Evolutionary conservation across 2,113 vertebrate genomes (phyloP).

Genomic region (Oreochromis niloticus): DNA sequence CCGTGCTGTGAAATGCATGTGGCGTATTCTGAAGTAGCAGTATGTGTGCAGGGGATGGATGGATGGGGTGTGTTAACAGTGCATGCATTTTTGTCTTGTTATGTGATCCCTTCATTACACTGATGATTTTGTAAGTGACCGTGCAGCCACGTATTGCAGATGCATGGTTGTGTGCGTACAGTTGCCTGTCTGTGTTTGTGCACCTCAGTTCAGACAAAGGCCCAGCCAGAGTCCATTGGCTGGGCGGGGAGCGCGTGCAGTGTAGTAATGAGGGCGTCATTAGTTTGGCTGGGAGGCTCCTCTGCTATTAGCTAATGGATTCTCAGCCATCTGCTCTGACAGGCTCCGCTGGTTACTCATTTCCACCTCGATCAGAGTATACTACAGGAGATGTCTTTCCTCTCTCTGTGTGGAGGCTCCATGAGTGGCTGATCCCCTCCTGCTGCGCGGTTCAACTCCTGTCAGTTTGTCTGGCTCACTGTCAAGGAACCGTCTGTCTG

Average conservation of each 20-base stretch:
- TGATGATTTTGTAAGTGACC: background rate
- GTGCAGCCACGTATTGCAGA: background rate
- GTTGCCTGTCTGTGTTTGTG: background rate
- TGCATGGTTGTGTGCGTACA: background rate
- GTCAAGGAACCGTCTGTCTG: background rate
- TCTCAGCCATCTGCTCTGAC: conserved; percentile 64
- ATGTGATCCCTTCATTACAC: background rate
- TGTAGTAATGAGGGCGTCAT: conserved; percentile 58
- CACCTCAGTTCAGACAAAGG: conserved; percentile 20
- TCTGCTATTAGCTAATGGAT: conserved; percentile 66
- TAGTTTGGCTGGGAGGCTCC: conserved; percentile 61
- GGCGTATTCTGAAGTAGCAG: conserved; percentile 50
- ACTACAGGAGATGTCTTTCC: conserved; percentile 24
- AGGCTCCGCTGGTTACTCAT: conserved; percentile 51
- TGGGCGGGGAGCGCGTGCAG: conserved; percentile 39
- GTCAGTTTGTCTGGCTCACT: conserved; percentile 16
- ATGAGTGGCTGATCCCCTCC: conserved; percentile 16
- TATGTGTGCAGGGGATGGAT: conserved; percentile 30
- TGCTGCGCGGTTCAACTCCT: conserved; percentile 6
- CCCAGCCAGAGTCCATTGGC: conserved; percentile 44
- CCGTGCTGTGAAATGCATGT: conserved; percentile 54
- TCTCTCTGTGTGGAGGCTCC: conserved; percentile 6
- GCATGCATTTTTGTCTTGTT: background rate
- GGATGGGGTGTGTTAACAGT: background rate
- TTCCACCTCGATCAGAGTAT: conserved; percentile 44